Conservation (phyloP, 2,888 invertebrate genomes). For the Idaea dimidiata region DNA sequence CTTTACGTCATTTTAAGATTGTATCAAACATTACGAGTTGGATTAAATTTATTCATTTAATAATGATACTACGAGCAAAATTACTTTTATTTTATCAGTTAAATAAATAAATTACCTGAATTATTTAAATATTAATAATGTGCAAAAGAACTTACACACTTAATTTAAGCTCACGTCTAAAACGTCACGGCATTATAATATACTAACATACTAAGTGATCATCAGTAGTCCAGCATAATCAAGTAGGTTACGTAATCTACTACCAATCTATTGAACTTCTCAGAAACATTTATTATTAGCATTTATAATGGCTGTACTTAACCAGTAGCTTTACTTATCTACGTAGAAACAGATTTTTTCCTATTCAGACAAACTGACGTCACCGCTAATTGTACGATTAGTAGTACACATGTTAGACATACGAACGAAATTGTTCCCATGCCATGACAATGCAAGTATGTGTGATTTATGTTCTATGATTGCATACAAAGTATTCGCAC, state of each 20-base stretch:
- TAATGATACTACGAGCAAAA: no score
- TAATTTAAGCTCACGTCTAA: background rate
- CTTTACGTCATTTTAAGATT: background rate
- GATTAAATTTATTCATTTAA: no score
- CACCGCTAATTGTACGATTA: conserved; percentile 48
- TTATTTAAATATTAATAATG: background rate
- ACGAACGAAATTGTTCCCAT: conserved; percentile 43
- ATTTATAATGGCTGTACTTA: conserved; percentile 55
- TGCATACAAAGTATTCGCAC: conserved; percentile 30
- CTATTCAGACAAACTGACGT: conserved; percentile 54
- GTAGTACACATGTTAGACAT: conserved; percentile 36
- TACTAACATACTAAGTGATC: conserved; percentile 39
- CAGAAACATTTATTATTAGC: conserved; percentile 52
- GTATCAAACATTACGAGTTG: background rate
- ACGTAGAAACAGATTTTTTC: conserved; percentile 60
- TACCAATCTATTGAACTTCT: conserved; percentile 52
- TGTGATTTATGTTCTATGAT: conserved; percentile 24
- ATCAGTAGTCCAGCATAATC: conserved; percentile 44
- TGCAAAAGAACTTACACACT: background rate
- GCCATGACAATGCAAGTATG: conserved; percentile 36
- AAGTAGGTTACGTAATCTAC: conserved; percentile 66
- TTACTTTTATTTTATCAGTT: background rate
- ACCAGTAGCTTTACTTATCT: conserved; percentile 50
- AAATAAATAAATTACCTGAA: background rate
- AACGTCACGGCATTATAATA: conserved; percentile 33